Evolutionary conservation across 2,113 vertebrate genomes (phyloP), one percentile per base, ranked within the genome.

Genomic region (Coptodon rendalli): DNA sequence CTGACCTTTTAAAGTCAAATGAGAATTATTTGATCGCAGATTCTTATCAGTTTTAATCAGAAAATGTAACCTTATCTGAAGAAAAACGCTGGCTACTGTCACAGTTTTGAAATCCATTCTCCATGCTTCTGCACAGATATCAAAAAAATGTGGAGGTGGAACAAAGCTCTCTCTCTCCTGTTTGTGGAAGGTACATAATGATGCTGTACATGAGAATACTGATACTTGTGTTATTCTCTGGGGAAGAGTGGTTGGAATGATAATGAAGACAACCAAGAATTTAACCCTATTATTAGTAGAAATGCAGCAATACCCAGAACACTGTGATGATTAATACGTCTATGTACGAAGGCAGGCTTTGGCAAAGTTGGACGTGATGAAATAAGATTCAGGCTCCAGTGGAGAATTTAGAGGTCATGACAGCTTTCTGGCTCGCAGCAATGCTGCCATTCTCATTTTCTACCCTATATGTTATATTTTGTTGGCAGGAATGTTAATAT

Each of bases 81-180:
- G 19, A 36, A 48, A 92, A 82, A 73, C 2, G 40, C 45, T 52
- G 45, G 56, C 43, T 50, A 31, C 68, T n/a, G 80, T 87, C 24
- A 87, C 88, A 81, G 66, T 78, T 87, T 87, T 31, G 43, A 56
- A 73, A 90, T 89, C 31, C n/a, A 87, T 89, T 89, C 86, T 89
- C 86, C 59, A 40, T 27, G 61, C 85, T 87, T 66, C 71, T 53
- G 66, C 54, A 59, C 12, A 66, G 61, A 91, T 63, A 81, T 63
- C 45, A 22, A 83, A 78, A 66, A 85, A 61, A 82, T 34, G 86
- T 59, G 82, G 81, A 91, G 84, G 89, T 68, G 89, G 88, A 87
- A 85, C 57, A 85, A 84, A 92, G 84, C 61, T 81, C 40, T 68
- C 54, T 53, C 48, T 71, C 54, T 68, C 52, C 63, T 61, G 22